Evolutionary conservation across 2,797 vertebrate species (phyloP).

Genomic region (Sitta carolinensis): DNA sequence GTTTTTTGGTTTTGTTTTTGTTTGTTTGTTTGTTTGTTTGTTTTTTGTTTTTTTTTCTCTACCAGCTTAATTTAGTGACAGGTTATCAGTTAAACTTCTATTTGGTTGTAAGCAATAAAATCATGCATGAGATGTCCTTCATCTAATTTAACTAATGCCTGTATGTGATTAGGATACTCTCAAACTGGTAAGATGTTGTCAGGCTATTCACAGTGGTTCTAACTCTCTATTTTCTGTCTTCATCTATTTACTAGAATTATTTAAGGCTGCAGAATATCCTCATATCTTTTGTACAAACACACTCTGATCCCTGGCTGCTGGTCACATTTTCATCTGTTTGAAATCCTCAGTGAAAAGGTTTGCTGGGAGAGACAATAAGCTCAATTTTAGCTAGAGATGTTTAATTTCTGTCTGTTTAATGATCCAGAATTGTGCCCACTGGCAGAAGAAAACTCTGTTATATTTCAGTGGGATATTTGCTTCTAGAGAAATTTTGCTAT

Average conservation of each 20-base stretch:
- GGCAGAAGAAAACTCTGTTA: background rate
- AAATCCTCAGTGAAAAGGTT: background rate
- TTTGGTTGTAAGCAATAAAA: slow-evolving; percentile 66
- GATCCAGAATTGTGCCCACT: background rate
- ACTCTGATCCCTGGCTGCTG: background rate
- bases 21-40: too few species aligned
- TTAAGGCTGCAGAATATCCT: slow-evolving; percentile 34
- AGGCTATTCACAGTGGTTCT: slow-evolving; percentile 25
- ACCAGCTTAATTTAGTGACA: background rate
- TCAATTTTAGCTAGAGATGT: background rate
- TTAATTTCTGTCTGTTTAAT: background rate
- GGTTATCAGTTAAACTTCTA: slow-evolving; percentile 52
- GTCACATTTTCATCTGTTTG: background rate
- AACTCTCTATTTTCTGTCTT: slow-evolving; percentile 30
- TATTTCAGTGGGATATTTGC: background rate
- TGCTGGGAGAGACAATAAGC: background rate
- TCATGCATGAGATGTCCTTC: slow-evolving; percentile 49
- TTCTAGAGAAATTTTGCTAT: background rate
- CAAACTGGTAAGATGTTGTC: slow-evolving; percentile 41
- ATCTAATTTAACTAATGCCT: slow-evolving; percentile 62
- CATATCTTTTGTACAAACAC: slow-evolving; percentile 34
- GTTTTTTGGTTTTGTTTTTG: too few species aligned
- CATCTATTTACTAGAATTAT: slow-evolving; percentile 36
- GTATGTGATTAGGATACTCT: slow-evolving; percentile 49
- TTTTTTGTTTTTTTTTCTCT: too few species aligned